These are phyloP conservation scores for Dunckerocampus dactyliophorus DNA, from an alignment of 2,113 vertebrate genomes.

Conservation along the genomic window DNA sequence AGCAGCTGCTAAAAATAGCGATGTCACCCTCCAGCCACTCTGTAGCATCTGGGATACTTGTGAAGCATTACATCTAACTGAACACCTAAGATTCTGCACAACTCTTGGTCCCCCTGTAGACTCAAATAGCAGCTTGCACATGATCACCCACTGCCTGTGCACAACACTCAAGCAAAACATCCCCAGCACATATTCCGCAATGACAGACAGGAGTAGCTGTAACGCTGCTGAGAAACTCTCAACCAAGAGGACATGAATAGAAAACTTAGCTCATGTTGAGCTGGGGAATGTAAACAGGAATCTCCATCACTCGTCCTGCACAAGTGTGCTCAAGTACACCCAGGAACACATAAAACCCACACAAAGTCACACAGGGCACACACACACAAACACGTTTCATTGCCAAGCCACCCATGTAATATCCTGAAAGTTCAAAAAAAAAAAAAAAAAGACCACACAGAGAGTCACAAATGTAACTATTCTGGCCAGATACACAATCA, in stretches of 20 bases:
- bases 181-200: slow-evolving; percentile 7
- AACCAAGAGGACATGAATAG: slow-evolving; percentile 5
- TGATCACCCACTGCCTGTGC: slow-evolving; percentile 1
- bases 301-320: slow-evolving; percentile 59
- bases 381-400: slow-evolving; percentile 18
- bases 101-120: slow-evolving; percentile 29
- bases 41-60: slow-evolving; percentile 55
- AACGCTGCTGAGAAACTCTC: slow-evolving; percentile 2
- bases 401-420: slow-evolving; percentile 17
- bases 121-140: not conserved
- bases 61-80: slow-evolving; percentile 54
- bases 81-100: slow-evolving; percentile 49
- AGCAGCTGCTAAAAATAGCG: slow-evolving; percentile 66
- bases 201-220: slow-evolving; percentile 7
- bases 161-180: not conserved
- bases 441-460: slow-evolving; percentile 19
- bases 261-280: slow-evolving; percentile 31
- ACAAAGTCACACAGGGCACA: slow-evolving; percentile 1
- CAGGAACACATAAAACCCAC: slow-evolving; percentile 15
- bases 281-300: slow-evolving; percentile 66
- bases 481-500: slow-evolving; percentile 3
- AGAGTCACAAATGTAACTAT: slow-evolving; percentile 34
- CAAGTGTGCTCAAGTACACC: slow-evolving; percentile 31
- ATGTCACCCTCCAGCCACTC: slow-evolving; percentile 51
- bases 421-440: slow-evolving; percentile 25